Evolutionary conservation across 2,888 invertebrate genomes (phyloP).

Genomic region (Chymomyza fuscimana): DNA sequence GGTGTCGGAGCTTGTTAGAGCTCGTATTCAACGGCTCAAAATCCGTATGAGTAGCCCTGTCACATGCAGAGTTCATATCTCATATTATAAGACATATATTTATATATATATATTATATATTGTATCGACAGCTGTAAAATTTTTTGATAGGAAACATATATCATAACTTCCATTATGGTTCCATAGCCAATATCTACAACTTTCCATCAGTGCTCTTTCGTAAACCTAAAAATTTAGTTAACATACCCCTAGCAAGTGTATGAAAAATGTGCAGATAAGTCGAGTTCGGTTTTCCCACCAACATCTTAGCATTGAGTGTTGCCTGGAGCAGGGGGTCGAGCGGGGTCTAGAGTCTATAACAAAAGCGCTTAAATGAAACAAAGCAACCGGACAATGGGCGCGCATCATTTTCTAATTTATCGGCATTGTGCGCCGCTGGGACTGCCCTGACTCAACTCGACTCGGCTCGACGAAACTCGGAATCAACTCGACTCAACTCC

Average conservation of each 20-base stretch:
- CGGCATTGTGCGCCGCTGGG: conserved; percentile 62
- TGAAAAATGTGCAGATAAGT: neutral
- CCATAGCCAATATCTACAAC: too few species aligned
- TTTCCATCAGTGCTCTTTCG: too few species aligned
- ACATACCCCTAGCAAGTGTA: neutral
- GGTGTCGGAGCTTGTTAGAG: too few species aligned
- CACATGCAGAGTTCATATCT: too few species aligned
- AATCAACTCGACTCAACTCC: conserved; percentile 19
- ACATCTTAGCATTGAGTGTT: conserved; percentile 14
- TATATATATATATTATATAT: too few species aligned
- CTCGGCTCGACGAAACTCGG: conserved; percentile 1
- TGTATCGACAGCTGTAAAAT: too few species aligned
- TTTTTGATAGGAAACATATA: too few species aligned
- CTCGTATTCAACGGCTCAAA: too few species aligned
- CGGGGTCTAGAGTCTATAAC: conserved; percentile 45
- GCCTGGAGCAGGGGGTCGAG: conserved; percentile 2
- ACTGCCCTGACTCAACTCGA: conserved; percentile 22
- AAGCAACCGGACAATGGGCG: conserved; percentile 71
- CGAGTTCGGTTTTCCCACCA: conserved; percentile 8
- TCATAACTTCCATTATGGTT: too few species aligned
- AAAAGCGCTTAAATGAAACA: conserved; percentile 74
- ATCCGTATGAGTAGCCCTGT: too few species aligned
- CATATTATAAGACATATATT: too few species aligned
- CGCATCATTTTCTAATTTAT: conserved; percentile 77
- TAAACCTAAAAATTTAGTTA: neutral